Conservation (phyloP, 2,113 vertebrate genomes). For the Manacus vitellinus region DNA sequence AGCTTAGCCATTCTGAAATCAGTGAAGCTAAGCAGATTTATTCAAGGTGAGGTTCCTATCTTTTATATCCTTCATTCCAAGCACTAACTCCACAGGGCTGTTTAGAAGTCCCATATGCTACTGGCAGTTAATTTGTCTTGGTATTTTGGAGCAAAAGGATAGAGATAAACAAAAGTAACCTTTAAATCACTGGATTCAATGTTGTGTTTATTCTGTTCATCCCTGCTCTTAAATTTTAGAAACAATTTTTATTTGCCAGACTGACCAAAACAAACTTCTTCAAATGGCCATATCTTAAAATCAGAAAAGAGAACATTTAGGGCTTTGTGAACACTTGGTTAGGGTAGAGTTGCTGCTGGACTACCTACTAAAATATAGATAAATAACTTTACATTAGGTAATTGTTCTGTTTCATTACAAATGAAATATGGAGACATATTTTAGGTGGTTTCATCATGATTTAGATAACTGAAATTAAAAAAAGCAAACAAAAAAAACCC, state of each 20-base stretch:
- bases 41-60: not conserved
- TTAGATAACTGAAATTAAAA: not conserved
- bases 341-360: not conserved
- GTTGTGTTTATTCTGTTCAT: not conserved
- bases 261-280: not conserved
- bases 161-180: not conserved
- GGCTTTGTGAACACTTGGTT: not conserved
- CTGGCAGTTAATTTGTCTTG: not conserved
- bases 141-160: not conserved
- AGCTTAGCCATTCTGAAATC: not conserved
- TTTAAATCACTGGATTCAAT: not conserved
- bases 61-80: not conserved
- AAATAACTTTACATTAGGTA: not conserved
- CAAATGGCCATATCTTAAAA: not conserved
- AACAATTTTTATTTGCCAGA: not conserved
- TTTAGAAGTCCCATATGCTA: not conserved
- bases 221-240: not conserved
- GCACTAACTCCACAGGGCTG: not conserved
- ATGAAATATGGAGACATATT: not conserved
- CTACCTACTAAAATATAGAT: not conserved
- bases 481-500: no score
- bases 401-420: not conserved
- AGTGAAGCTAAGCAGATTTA: slow-evolving; percentile 8
- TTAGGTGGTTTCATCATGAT: not conserved
- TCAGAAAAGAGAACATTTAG: not conserved